phyloP scores from a whole-genome alignment of 2,113 vertebrate species.

The Malurus alboscapulatus region DNA sequence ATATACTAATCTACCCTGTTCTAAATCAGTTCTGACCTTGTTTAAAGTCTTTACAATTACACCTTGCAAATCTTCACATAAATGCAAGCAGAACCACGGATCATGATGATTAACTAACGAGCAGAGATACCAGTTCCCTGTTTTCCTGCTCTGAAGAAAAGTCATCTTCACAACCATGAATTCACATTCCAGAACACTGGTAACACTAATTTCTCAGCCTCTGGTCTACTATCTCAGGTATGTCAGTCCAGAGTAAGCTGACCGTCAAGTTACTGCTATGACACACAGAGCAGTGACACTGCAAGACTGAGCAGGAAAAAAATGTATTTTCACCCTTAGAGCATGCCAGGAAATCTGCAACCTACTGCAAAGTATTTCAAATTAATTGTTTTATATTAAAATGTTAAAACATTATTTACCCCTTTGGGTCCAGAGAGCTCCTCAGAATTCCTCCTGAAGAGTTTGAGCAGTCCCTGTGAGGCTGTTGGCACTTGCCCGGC shows the following conservation, averaged over 20 bases:
- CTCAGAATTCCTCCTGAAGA: conserved; percentile 82
- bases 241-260: neutral
- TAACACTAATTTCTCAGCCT: neutral
- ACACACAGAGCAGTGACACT: neutral
- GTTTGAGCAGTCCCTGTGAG: conserved; percentile 86
- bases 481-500: conserved; percentile 83
- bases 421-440: conserved; percentile 85
- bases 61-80: neutral
- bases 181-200: neutral
- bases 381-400: neutral
- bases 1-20: neutral
- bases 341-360: neutral
- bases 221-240: neutral
- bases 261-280: neutral
- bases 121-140: neutral
- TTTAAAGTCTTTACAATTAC: neutral
- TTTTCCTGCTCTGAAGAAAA: neutral
- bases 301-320: neutral
- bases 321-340: neutral
- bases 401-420: conserved; percentile 63
- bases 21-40: neutral
- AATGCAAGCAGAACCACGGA: neutral
- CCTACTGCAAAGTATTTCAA: neutral
- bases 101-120: neutral
- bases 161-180: neutral